Base-by-base conservation (phyloP, 2,888 invertebrate genomes). In the Xestia sexstrigata region DNA sequence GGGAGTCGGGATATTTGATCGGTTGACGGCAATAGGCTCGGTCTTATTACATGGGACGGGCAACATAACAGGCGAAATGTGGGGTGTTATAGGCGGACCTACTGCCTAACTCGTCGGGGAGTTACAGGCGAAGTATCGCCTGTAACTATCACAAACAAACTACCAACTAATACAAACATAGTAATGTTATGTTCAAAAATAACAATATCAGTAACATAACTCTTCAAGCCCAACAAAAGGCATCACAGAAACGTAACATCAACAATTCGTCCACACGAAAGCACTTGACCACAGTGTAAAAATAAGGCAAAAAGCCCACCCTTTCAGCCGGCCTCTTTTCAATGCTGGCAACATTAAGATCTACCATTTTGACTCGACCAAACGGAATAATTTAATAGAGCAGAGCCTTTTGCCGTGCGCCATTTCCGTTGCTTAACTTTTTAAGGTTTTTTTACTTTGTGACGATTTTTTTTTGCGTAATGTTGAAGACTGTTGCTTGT, bases 381-480 rank as follows among this genome's bases (percentile, higher is more conserved):
- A 91, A 93, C 92, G 95, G 95, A 95, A 95, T 95, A 95, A 95
- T 95, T 95, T 95, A 95, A 95, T 95, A 95, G 94, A 95, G 93
- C 91, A 91, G 91, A 91, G 91, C 90, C 92, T 92, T 93, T 93
- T 92, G 89, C 89, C 88, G 88, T 89, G 90, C 90, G 84, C 89
- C 91, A 90, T 92, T 93, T 90, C 89, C 90, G 89, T 87, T 86
- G 87, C 89, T 90, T 88, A 88, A 91, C 89, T 91, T 90, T 89
- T 82, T 42, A 68, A 66, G 26, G 45, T 87, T 87, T 87, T 89
- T 90, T 85, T 35, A 72, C 74, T 73, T 84, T 74, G 78, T 70
- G 58, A 66, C 47, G 77, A 26, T 78, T 81, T 87, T 84, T 85
- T 84, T 85, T 84, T 78, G 39, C 35, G 52, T 70, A 74, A 76